Percentiles rank a stretch among this genome's conserved stretches.
Evolutionary conservation across 2,888 invertebrate species (phyloP).

Genomic region (Leucoptera coffeella): DNA sequence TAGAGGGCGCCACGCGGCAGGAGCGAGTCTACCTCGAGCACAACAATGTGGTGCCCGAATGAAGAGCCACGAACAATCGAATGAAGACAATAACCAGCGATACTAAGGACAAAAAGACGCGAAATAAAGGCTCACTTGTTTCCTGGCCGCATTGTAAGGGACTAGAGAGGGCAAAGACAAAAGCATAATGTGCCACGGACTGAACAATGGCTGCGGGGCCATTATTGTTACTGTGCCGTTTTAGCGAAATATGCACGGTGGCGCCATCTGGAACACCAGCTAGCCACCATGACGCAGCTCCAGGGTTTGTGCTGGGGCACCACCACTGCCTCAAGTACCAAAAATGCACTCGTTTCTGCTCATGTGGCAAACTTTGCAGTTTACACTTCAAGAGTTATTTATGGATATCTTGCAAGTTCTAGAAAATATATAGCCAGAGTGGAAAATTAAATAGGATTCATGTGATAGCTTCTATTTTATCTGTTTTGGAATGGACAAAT

Average conservation of each 20-base stretch:
- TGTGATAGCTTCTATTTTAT: too few species aligned
- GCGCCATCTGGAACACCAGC: not conserved
- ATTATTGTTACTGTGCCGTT: constrained; percentile 52
- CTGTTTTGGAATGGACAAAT: too few species aligned
- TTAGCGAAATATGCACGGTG: constrained; percentile 43
- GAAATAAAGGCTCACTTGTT: constrained; percentile 57
- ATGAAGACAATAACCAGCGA: constrained; percentile 57
- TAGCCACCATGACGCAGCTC: too few species aligned
- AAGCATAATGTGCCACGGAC: constrained; percentile 54
- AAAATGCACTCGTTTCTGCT: too few species aligned
- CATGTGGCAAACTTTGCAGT: too few species aligned
- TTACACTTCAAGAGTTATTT: too few species aligned
- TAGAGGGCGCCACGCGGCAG: not conserved
- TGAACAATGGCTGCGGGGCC: constrained; percentile 47
- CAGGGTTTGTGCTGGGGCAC: too few species aligned
- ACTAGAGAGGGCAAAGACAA: constrained; percentile 54
- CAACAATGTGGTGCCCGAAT: constrained; percentile 52
- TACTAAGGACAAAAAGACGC: constrained; percentile 57
- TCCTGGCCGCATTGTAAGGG: constrained; percentile 55
- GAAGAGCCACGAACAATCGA: constrained; percentile 55
- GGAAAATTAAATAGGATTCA: too few species aligned
- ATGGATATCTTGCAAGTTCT: too few species aligned
- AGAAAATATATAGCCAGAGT: too few species aligned
- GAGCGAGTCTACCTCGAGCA: too few species aligned
- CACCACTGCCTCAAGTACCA: too few species aligned